Base-by-base conservation (phyloP, 2,113 vertebrate species). In the Malurus melanocephalus region DNA sequence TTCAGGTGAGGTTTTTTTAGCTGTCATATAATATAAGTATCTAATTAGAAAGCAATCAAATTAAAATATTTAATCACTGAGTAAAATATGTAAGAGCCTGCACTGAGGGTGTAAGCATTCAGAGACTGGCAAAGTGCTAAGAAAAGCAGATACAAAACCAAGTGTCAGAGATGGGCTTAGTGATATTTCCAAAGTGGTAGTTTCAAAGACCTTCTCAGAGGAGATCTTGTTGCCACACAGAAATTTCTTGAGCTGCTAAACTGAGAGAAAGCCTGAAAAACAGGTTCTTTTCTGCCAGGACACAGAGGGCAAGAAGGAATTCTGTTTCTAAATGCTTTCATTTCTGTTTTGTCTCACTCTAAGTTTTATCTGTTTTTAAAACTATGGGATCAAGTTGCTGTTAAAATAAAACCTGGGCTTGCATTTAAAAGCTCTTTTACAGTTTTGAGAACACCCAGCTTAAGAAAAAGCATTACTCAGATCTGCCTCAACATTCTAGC, bases 351-450 rank as follows among this genome's bases (percentile, higher is more conserved):
- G 80, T 78, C 77, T 93, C 48, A 40, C 16, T 64, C 46, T 32
- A 72, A 57, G 27, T 85, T 85, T 89, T 91, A 90, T 90, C 92
- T 86, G 57, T 32, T 94, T 78, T 75, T 75, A 80, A 83, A 86
- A 32, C 42, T 23, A 55, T 14, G 33, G 4, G 32, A 90, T 42
- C 19, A 45, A 88, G 32, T 81, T 88, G 71, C 65, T 65, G 10
- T n/a, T 90, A 83, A 78, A 94, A 86, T 64, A 86, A 91, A 84
- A 60, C 20, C 69, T 64, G n/a, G 1, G 4, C 69, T 62, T 66
- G 28, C 35, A 43, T 55, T 89, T 67, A 42, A 78, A 92, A 75
- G 35, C 7, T 53, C n/a, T 67, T 80, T 60, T 33, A 20, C 16
- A 68, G 53, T 60, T 65, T 78, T 67, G 17, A 32, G 42, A 79